These are phyloP conservation scores for Denticeps clupeoides DNA, from an alignment of 2,797 vertebrate genomes.

Conservation along the genomic window DNA sequence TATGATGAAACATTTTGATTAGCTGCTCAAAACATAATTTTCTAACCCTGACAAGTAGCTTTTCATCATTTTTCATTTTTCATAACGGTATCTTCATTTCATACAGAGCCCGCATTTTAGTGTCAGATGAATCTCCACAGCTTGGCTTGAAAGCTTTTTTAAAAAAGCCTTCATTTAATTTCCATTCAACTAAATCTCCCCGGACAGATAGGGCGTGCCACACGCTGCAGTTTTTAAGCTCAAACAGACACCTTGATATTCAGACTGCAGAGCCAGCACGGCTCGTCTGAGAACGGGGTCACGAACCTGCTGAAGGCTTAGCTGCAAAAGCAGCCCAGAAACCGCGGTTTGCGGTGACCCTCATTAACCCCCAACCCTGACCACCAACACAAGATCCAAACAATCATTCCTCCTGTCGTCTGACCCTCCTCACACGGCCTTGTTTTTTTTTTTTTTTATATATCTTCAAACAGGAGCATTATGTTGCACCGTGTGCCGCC, in stretches of 20 bases:
- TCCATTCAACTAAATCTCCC: background rate
- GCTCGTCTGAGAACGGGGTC: background rate
- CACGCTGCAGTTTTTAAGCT: background rate
- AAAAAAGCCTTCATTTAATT: background rate
- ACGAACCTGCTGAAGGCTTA: background rate
- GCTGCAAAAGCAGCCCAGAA: background rate
- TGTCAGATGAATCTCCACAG: slow-evolving; percentile 3
- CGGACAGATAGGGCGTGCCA: background rate
- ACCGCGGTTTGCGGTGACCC: slow-evolving; percentile 2
- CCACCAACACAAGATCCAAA: background rate
- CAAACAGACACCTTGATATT: background rate
- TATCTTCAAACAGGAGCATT: background rate
- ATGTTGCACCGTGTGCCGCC: slow-evolving; percentile 16
- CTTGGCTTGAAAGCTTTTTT: background rate
- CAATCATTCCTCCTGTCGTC: background rate
- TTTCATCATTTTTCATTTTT: no score
- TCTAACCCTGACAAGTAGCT: no score
- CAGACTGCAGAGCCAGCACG: background rate
- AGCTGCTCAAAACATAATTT: no score
- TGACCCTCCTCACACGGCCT: background rate
- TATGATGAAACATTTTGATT: no score
- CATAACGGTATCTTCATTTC: no score
- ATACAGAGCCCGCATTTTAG: background rate
- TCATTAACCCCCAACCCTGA: slow-evolving; percentile 1
- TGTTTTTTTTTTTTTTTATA: background rate